Conservation (phyloP, 2,113 vertebrate species). For the Sterrhoptilus dennistouni region DNA sequence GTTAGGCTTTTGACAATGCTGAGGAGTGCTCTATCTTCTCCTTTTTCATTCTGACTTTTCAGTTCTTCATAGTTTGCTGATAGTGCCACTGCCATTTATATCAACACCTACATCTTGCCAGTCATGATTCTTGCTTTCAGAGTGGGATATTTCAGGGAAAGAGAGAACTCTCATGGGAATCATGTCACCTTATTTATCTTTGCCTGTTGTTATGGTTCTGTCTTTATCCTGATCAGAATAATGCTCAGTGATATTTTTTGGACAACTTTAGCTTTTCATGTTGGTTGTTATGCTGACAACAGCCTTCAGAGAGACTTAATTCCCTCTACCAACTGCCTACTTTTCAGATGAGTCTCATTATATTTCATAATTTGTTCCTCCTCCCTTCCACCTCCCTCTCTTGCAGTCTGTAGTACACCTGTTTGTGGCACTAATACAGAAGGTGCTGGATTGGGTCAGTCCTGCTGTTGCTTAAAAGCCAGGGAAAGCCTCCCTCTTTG, state of each 20-base stretch:
- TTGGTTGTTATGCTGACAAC: background rate
- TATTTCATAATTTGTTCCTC: background rate
- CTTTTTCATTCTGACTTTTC: slow-evolving; percentile 14
- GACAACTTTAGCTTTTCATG: background rate
- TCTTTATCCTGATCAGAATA: background rate
- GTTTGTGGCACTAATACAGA: background rate
- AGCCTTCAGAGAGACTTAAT: background rate
- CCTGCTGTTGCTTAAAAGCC: background rate
- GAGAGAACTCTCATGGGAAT: background rate
- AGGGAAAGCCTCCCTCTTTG: background rate
- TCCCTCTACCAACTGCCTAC: background rate
- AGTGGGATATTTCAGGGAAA: background rate
- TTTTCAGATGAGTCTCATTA: background rate
- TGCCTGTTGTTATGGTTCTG: background rate
- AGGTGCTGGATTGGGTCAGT: background rate
- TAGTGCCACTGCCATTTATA: background rate
- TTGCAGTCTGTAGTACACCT: background rate
- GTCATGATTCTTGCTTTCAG: background rate
- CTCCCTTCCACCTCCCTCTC: no score
- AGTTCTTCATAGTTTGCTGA: background rate
- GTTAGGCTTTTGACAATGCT: background rate
- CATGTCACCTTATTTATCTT: background rate
- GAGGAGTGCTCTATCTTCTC: slow-evolving; percentile 1
- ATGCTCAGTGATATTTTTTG: background rate
- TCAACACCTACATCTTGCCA: background rate